Evolutionary conservation across 1,140 invertebrate genomes (phyloP).

Genomic region (Trachelipus rathkii): DNA sequence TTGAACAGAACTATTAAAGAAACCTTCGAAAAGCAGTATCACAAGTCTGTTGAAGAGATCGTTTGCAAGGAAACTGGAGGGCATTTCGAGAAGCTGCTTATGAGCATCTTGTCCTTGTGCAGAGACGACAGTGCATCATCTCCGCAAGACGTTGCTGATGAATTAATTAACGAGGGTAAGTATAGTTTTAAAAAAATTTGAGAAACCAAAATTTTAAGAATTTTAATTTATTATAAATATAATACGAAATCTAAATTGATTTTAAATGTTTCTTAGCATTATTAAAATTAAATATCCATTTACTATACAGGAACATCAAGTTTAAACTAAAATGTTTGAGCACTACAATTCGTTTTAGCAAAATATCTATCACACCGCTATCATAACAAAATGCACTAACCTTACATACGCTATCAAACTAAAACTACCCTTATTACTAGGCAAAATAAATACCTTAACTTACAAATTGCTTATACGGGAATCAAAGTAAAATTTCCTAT

Average conservation of each 20-base stretch:
- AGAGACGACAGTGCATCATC: constrained; percentile 6
- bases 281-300: too few relatives aligned
- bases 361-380: too few relatives aligned
- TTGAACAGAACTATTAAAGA: not conserved
- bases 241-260: not conserved
- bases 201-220: not conserved
- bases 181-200: not conserved
- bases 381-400: too few relatives aligned
- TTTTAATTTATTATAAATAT: not conserved
- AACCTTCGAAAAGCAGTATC: constrained; percentile 2
- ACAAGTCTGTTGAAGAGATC: not conserved
- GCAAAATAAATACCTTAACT: not conserved
- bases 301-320: too few relatives aligned
- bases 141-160: not conserved
- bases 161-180: not conserved
- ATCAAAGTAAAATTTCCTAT: too few relatives aligned
- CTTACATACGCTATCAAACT: too few relatives aligned
- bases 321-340: too few relatives aligned
- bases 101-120: not conserved
- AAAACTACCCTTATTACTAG: too few relatives aligned
- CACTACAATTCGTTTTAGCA: too few relatives aligned
- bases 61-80: constrained; percentile 18
- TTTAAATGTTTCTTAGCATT: not conserved
- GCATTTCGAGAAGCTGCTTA: not conserved
- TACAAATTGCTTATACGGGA: too few relatives aligned